Evolutionary conservation across 2,888 invertebrate genomes (phyloP).

Genomic region (Parelbella ahira): DNA sequence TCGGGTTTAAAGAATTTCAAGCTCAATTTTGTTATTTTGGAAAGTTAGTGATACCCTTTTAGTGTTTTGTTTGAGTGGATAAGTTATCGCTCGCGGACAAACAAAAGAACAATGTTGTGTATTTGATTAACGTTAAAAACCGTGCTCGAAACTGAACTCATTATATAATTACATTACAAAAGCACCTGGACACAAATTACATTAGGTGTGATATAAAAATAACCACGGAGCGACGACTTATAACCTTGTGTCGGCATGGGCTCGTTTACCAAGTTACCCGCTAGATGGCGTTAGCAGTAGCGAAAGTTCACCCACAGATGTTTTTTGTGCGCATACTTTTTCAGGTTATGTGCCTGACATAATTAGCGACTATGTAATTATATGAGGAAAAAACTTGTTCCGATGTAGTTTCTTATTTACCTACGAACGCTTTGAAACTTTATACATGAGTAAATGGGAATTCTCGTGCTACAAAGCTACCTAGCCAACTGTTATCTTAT

Average conservation of each 20-base stretch:
- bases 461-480: slow-evolving; percentile 18
- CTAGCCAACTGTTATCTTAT: slow-evolving; percentile 20
- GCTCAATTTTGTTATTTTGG: too few species aligned
- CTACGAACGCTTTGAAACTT: slow-evolving; percentile 7
- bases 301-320: slow-evolving; percentile 38
- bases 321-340: slow-evolving; percentile 34
- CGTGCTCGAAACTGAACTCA: slow-evolving; percentile 27
- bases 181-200: slow-evolving; percentile 35
- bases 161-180: slow-evolving; percentile 32
- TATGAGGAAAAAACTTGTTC: slow-evolving; percentile 13
- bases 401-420: slow-evolving; percentile 1
- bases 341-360: slow-evolving; percentile 30
- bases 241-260: slow-evolving; percentile 34
- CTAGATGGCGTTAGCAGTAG: slow-evolving; percentile 58
- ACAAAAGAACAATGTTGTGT: slow-evolving; percentile 5
- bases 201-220: slow-evolving; percentile 35
- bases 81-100: neutral
- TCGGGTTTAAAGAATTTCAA: too few species aligned
- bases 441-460: slow-evolving; percentile 2
- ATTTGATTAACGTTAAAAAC: slow-evolving; percentile 12
- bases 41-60: neutral
- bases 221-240: slow-evolving; percentile 31
- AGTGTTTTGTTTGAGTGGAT: too few species aligned
- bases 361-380: slow-evolving; percentile 10
- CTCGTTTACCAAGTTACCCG: slow-evolving; percentile 55